Evolutionary conservation across 2,113 vertebrate species (phyloP).

Genomic region (Campylomormyrus tamandua): DNA sequence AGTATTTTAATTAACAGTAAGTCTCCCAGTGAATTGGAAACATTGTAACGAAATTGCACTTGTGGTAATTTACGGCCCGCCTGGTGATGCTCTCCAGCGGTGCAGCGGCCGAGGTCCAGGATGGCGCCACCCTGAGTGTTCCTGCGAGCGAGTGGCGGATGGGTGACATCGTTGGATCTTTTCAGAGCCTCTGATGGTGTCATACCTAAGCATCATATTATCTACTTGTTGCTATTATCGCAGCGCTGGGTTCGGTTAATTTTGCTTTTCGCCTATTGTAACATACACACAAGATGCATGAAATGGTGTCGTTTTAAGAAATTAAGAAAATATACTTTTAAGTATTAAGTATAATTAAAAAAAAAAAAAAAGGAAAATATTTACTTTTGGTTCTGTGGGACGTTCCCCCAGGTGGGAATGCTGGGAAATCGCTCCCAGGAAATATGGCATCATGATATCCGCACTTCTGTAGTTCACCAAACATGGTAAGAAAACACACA

Average conservation of each 20-base stretch:
- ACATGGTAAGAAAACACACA: not conserved
- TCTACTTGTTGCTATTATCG: not conserved
- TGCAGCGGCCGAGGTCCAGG: conserved; percentile 19
- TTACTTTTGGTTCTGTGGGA: not conserved
- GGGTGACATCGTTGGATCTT: not conserved
- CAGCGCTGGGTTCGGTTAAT: not conserved
- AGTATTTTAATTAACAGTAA: conserved; percentile 54
- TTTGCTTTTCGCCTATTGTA: not conserved
- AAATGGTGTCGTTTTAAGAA: not conserved
- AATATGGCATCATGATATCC: not conserved
- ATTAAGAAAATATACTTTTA: not conserved
- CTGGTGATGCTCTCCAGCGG: conserved; percentile 38
- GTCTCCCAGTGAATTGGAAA: conserved; percentile 39
- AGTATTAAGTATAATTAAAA: too few relatives aligned
- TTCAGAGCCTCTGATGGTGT: not conserved
- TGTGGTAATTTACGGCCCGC: conserved; percentile 37
- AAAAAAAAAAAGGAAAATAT: not conserved
- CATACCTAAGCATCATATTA: not conserved
- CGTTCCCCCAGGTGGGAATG: not conserved
- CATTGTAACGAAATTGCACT: conserved; percentile 48
- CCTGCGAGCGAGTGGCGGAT: conserved; percentile 3
- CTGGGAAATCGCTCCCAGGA: not conserved
- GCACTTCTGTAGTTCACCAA: not conserved
- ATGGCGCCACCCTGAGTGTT: conserved; percentile 22
- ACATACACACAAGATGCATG: not conserved